Evolutionary conservation across 2,113 vertebrate genomes (phyloP).

Genomic region (human): GRCh38 chr11:75737001-75737500

Average conservation of each 20-base stretch:
- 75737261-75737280: not conserved
- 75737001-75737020: not conserved
- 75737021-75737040: not conserved
- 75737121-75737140: not conserved
- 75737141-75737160: not conserved
- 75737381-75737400: not conserved
- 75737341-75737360: not conserved
- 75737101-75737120: not conserved
- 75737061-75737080: fast-evolving
- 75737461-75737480: not conserved
- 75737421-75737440: not conserved
- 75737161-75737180: not conserved
- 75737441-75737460: not conserved
- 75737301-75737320: too few species aligned
- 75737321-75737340: not conserved
- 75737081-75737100: not conserved
- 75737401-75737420: not conserved
- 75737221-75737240: not conserved
- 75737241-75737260: not conserved
- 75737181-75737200: not conserved
- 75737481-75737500: too few species aligned
- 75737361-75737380: too few species aligned
- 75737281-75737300: not conserved
- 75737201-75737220: not conserved
- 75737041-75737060: not conserved